Conservation (phyloP, 1,140 invertebrate species). For the Mya arenaria region DNA sequence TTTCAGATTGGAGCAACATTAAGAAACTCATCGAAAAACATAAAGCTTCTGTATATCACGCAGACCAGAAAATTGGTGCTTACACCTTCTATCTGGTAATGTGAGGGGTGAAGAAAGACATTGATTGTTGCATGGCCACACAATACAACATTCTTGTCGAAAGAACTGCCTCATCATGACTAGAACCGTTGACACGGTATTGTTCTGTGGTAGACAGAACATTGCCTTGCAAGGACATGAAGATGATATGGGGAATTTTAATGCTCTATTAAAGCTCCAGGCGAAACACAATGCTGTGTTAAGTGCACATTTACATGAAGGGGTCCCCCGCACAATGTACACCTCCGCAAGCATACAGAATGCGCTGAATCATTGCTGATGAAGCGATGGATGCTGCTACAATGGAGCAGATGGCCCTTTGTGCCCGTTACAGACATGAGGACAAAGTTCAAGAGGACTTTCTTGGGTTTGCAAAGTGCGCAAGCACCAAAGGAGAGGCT, state of each 20-base stretch:
- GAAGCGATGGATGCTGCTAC: constrained; percentile 14
- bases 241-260: constrained; percentile 39
- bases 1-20: constrained; percentile 15
- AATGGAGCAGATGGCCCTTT: constrained; percentile 26
- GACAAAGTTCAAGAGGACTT: constrained; percentile 5
- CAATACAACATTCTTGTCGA: constrained; percentile 8
- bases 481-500: neutral
- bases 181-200: constrained; percentile 5
- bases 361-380: constrained; percentile 15
- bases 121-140: neutral
- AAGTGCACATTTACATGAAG: neutral
- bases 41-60: neutral
- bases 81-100: neutral
- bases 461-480: constrained; percentile 1
- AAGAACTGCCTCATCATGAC: constrained; percentile 4
- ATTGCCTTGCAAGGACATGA: constrained; percentile 28
- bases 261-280: constrained; percentile 8
- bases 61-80: neutral
- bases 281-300: constrained; percentile 12
- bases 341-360: neutral
- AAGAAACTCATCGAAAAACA: constrained; percentile 11
- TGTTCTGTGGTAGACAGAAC: constrained; percentile 50
- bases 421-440: neutral
- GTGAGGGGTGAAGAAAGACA: constrained; percentile 7
- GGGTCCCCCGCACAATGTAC: constrained; percentile 4